phyloP scores from a whole-genome alignment of 2,113 vertebrate species.

The Sus scrofa region DNA sequence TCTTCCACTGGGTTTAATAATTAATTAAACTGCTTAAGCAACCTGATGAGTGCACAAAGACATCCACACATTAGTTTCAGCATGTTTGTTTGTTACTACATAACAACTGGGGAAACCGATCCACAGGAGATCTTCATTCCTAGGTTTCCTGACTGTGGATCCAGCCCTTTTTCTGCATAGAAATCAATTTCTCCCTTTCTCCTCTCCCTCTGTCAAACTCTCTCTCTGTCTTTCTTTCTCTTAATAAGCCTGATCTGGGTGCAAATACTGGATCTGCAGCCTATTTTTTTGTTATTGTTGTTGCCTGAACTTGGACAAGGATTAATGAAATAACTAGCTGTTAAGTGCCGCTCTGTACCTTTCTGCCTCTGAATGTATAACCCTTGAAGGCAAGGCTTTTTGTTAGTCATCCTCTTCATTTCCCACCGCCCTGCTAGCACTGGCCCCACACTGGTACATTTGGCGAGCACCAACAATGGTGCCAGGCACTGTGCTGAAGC shows the following conservation, averaged over 20 bases:
- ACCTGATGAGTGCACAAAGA: not conserved
- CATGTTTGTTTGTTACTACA: not conserved
- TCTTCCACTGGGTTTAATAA: not conserved
- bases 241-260: not conserved
- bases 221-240: not conserved
- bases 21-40: too few species aligned
- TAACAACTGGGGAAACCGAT: not conserved
- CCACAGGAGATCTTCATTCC: not conserved
- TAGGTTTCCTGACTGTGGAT: not conserved
- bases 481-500: not conserved
- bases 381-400: not conserved
- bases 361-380: not conserved
- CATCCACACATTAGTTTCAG: not conserved
- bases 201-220: not conserved
- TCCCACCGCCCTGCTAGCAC: not conserved
- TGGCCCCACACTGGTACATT: not conserved
- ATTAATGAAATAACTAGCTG: not conserved
- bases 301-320: not conserved
- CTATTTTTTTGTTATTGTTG: too few species aligned
- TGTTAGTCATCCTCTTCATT: not conserved
- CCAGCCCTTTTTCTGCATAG: not conserved
- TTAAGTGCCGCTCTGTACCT: not conserved
- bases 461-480: fast-evolving
- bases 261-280: not conserved
- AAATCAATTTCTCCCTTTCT: not conserved